phyloP scores from a whole-genome alignment of 2,888 invertebrate species.

The Ichneumoninae sp. region DNA sequence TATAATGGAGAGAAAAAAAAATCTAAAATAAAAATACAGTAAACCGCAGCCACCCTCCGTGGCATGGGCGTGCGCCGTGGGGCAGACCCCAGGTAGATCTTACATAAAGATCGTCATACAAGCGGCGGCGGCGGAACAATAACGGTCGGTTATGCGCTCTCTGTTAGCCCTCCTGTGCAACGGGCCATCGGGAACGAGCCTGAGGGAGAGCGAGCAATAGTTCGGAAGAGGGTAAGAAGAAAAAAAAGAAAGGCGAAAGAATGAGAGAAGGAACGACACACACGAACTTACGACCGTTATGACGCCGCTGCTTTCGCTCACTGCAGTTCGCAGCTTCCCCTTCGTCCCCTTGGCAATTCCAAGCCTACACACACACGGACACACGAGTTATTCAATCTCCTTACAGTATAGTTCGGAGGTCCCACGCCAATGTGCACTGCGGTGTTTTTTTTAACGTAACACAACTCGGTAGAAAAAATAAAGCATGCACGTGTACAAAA shows the following conservation, averaged over 20 bases:
- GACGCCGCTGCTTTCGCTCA: constrained; percentile 52
- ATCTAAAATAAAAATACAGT: constrained; percentile 68
- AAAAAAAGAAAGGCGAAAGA: constrained; percentile 38
- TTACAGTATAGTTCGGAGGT: constrained; percentile 15
- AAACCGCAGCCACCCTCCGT: constrained; percentile 81
- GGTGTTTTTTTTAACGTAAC: constrained; percentile 15
- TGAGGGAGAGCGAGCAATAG: constrained; percentile 38
- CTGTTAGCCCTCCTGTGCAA: constrained; percentile 47
- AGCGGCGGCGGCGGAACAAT: constrained; percentile 71
- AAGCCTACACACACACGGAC: background rate
- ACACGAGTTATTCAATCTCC: constrained; percentile 52
- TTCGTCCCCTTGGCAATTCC: constrained; percentile 58
- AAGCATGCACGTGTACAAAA: constrained; percentile 51
- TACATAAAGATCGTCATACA: constrained; percentile 80
- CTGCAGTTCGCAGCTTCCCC: constrained; percentile 72
- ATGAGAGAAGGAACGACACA: constrained; percentile 39
- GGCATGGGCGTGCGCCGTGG: constrained; percentile 81
- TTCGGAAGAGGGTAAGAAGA: constrained; percentile 39
- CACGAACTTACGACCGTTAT: constrained; percentile 60
- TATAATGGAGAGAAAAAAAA: constrained; percentile 61
- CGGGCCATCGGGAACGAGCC: constrained; percentile 43
- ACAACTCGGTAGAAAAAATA: constrained; percentile 32
- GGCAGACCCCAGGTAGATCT: constrained; percentile 79
- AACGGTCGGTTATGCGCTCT: constrained; percentile 72
- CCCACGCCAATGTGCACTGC: constrained; percentile 38